These are phyloP conservation scores for Mus spretus DNA, from an alignment of 2,797 vertebrate genomes.

Conservation along the genomic window DNA sequence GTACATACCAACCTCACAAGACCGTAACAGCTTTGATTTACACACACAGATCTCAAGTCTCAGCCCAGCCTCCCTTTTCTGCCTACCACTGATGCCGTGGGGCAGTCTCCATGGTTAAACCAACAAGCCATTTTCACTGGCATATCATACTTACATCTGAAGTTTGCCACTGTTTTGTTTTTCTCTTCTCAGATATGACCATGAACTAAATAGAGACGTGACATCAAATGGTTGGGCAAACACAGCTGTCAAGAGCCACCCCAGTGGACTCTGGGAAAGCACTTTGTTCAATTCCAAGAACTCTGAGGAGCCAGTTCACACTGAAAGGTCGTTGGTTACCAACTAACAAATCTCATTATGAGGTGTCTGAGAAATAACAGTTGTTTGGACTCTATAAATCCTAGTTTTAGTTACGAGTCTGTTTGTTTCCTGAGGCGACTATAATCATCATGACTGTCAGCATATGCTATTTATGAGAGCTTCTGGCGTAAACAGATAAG, in stretches of 20 bases:
- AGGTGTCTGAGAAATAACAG: not conserved
- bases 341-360: not conserved
- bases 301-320: not conserved
- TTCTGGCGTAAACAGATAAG: conserved; percentile 27
- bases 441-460: conserved; percentile 16
- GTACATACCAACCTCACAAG: not conserved
- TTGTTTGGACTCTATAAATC: conserved; percentile 43
- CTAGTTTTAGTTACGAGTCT: conserved; percentile 48
- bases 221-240: conserved; percentile 76
- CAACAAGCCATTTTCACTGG: not conserved
- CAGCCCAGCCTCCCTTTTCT: not conserved
- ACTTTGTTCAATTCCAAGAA: conserved; percentile 56
- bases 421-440: conserved; percentile 52
- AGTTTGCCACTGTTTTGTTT: conserved; percentile 58
- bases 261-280: conserved; percentile 54
- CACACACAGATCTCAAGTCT: not conserved
- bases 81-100: not conserved
- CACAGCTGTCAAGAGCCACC: conserved; percentile 70
- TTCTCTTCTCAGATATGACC: conserved; percentile 52
- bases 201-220: conserved; percentile 80
- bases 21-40: not conserved
- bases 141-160: conserved; percentile 32
- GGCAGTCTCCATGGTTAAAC: not conserved
- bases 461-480: conserved; percentile 45
- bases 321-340: conserved; percentile 71